phyloP scores from a whole-genome alignment of 1,140 invertebrate species.

The Vanessa atalanta region DNA sequence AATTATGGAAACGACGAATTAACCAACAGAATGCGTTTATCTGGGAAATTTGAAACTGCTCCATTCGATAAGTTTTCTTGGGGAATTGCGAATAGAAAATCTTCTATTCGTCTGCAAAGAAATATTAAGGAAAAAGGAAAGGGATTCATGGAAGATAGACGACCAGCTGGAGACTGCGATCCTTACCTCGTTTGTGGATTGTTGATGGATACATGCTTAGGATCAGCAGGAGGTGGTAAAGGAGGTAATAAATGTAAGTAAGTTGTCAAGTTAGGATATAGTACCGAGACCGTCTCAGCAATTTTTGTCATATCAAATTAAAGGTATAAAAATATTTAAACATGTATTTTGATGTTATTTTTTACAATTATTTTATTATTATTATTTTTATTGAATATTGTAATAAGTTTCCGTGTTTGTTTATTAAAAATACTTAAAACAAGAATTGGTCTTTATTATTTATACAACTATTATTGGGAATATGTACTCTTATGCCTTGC shows the following conservation, averaged over 20 bases:
- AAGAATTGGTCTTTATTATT: not conserved
- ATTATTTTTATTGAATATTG: not conserved
- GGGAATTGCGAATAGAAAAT: constrained; percentile 90
- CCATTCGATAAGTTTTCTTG: constrained; percentile 90
- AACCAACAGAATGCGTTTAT: constrained; percentile 92
- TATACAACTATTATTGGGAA: not conserved
- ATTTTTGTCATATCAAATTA: too few species aligned
- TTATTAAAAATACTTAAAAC: not conserved
- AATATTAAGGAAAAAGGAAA: constrained; percentile 91
- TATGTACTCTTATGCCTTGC: too few species aligned
- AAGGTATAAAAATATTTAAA: not conserved
- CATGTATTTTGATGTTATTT: not conserved
- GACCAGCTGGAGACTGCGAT: constrained; percentile 96
- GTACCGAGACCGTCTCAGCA: not conserved
- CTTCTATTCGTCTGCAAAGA: constrained; percentile 90
- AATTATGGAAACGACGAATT: constrained; percentile 93
- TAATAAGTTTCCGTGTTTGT: not conserved
- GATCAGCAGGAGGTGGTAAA: constrained; percentile 37
- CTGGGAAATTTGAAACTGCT: constrained; percentile 93
- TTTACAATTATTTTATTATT: constrained; percentile 1
- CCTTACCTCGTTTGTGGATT: constrained; percentile 91
- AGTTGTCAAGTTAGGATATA: constrained; percentile 33
- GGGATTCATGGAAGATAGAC: constrained; percentile 96
- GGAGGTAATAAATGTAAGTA: constrained; percentile 32
- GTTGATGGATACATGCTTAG: constrained; percentile 80